Percentiles rank a stretch among this genome's conserved stretches.
Conservation (phyloP, 2,113 vertebrate genomes). For the Blennius ocellaris region DNA sequence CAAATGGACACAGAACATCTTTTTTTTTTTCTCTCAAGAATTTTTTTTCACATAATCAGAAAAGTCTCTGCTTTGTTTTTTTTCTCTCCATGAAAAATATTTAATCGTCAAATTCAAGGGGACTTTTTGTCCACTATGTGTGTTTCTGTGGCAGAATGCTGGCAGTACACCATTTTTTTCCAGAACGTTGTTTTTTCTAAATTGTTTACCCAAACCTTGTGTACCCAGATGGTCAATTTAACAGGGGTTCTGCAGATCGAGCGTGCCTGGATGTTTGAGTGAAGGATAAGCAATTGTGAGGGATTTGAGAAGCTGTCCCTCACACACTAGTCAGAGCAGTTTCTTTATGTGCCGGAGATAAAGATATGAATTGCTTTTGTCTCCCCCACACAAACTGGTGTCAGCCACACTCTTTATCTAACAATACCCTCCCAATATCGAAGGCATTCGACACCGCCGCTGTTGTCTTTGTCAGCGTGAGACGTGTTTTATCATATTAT, state of each 20-base stretch:
- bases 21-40: too few species aligned
- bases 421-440: slow-evolving; percentile 50
- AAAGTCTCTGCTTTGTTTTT: not conserved
- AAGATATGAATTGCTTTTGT: slow-evolving; percentile 45
- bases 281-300: not conserved
- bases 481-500: slow-evolving; percentile 64
- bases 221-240: slow-evolving; percentile 39
- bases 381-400: slow-evolving; percentile 19
- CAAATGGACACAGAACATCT: too few species aligned
- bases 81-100: not conserved
- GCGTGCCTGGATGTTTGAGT: not conserved
- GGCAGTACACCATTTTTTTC: slow-evolving; percentile 1
- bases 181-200: slow-evolving; percentile 39
- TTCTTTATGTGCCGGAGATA: slow-evolving; percentile 44
- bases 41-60: too few species aligned
- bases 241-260: not conserved
- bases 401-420: slow-evolving; percentile 62
- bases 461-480: slow-evolving; percentile 45
- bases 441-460: slow-evolving; percentile 40
- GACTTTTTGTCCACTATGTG: too few species aligned
- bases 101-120: too few species aligned
- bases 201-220: slow-evolving; percentile 32
- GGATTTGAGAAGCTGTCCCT: slow-evolving; percentile 31
- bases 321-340: slow-evolving; percentile 21
- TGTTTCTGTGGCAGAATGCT: not conserved